Base-by-base conservation (phyloP, 2,113 vertebrate species). In the Circaetus gallicus region DNA sequence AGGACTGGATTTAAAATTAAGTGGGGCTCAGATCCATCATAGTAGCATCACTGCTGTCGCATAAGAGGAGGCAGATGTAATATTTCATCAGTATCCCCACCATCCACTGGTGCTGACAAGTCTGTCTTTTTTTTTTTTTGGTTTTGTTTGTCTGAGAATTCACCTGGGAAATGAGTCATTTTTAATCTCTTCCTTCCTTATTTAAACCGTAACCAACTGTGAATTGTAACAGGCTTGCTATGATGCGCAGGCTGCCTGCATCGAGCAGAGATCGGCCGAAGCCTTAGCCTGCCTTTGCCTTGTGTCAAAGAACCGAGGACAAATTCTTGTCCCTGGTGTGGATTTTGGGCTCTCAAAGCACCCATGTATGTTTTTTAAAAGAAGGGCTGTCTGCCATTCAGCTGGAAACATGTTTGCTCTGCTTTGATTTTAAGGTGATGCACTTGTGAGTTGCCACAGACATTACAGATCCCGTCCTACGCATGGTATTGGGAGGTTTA, bases 401-500 rank as follows among this genome's bases (percentile, higher is more conserved):
- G 38, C 67, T 52, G 82, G 40, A 82, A 92, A 79, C 21, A 1
- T 0, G 1, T 93, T 88, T 94, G 5, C 72, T 89, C 63, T 97
- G 58, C 89, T 96, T 92, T 88, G 20, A 52, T 40, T 93, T 95
- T 16, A 69, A 99, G 98, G 95, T 90, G 95, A 73, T 58, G 55
- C 90, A 5, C 63, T 95, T 4, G 34, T 96, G 80, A 88, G 62
- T n/a, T 96, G 91, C 82, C 93, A 84, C 22, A 98, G 99, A 58
- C 97, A 98, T 47, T 99, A 99, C 96, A 98, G 28, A 79, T 82
- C 98, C 47, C 98, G 94, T 81, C 99, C 99, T 2, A 98, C 99
- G 0, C 99, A 99, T 28, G 98, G 99, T 7, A 99, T 99, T 31
- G 99, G 99, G 47, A 98, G 79, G 86, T 99, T 98, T 90, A 98